Base-by-base conservation (phyloP, 2,797 vertebrate species). In the Platyrinchus mystaceus region DNA sequence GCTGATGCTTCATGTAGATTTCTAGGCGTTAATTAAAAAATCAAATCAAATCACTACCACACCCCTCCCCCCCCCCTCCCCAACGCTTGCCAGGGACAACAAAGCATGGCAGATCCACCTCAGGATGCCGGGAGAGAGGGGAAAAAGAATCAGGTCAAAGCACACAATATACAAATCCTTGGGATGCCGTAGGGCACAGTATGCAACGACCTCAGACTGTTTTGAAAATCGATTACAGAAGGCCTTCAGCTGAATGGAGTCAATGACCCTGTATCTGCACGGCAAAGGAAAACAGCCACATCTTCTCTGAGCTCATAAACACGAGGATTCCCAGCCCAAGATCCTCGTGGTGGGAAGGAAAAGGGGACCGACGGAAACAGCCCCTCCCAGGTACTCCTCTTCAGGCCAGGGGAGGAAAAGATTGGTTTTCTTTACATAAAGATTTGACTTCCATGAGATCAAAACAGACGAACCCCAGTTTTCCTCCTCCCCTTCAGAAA, bases 61-160 rank as follows among this genome's bases (percentile, higher is more conserved):
- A 36, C 41, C 44, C 21, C 44, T 39, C 41, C 44, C 21, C 44
- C 12, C 46, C 22, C 32, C 50, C 22, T 58, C 50, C 59, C 43
- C 53, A 77, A 86, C 0, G 4, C 24, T 34, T 59, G 75, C 10
- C 8, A 89, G 77, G 71, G 89, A 91, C 70, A 79, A 93, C 85
- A 96, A 93, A 91, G 83, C 74, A 0, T 41, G 52, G 80, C 80
- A 94, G 63, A 84, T 79, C 94, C 53, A 93, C 85, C 91, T 93
- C 74, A 73, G 93, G 88, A 95, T 82, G 77, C 78, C 39, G 85
- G 85, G 92, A 60, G 80, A 85, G 84, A 66, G 58, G 62, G 60
- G 81, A 9, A 53, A 90, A 95, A 90, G 94, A 96, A 89, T 93
- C 89, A 95, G 95, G 91, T 96, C 71, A 96, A 55, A 97, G 92